These are phyloP conservation scores for Galleria mellonella DNA, from an alignment of 1,140 invertebrate genomes.

Conservation along the genomic window DNA sequence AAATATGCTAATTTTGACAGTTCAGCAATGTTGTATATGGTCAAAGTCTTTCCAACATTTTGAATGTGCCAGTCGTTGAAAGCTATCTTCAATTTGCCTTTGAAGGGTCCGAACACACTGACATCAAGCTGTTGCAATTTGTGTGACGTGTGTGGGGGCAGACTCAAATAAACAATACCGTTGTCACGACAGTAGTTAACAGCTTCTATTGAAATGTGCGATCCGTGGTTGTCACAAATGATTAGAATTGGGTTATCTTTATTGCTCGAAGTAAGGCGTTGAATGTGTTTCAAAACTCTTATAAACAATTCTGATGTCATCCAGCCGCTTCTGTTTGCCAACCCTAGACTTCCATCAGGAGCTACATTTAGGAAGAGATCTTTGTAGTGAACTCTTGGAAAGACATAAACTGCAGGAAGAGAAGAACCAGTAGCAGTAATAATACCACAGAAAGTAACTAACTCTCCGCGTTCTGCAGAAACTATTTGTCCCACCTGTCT, in stretches of 20 bases:
- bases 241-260: conserved; percentile 38
- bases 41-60: conserved; percentile 37
- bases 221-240: conserved; percentile 57
- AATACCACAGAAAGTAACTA: conserved; percentile 14
- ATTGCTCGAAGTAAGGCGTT: conserved; percentile 4
- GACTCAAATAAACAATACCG: conserved; percentile 41
- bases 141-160: conserved; percentile 50
- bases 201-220: conserved; percentile 16
- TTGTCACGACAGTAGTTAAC: conserved; percentile 31
- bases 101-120: conserved; percentile 48
- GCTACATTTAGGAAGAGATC: conserved; percentile 8
- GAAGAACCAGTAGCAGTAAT: conserved; percentile 15
- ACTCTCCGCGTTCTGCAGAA: conserved; percentile 18
- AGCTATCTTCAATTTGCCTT: conserved; percentile 26
- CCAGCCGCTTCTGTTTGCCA: conserved; percentile 11
- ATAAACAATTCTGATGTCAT: conserved; percentile 31
- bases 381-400: conserved; percentile 19
- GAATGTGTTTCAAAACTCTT: conserved; percentile 41
- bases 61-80: conserved; percentile 24
- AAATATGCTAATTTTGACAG: conserved; percentile 25
- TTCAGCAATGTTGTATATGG: conserved; percentile 29
- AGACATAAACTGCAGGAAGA: conserved; percentile 19
- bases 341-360: conserved; percentile 1
- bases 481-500: conserved; percentile 20
- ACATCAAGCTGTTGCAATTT: conserved; percentile 58